These are phyloP conservation scores for Oenanthe melanoleuca DNA, from an alignment of 2,113 vertebrate species.

Conservation along the genomic window DNA sequence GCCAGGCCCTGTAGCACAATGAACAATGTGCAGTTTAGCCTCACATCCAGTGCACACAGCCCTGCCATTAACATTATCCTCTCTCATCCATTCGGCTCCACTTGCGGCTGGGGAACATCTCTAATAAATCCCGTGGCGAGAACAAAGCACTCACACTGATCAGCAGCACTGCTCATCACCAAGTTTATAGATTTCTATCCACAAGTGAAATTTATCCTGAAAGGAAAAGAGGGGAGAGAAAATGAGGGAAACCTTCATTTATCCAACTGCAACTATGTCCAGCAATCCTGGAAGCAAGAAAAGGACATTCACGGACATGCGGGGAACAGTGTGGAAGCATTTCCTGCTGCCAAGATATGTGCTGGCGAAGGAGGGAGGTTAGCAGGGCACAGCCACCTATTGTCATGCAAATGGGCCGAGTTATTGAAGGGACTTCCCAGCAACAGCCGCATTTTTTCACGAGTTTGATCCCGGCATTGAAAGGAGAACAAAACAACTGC, in stretches of 20 bases:
- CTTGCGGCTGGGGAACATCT: background rate
- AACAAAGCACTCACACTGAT: background rate
- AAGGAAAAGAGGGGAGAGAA: background rate
- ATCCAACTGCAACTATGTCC: background rate
- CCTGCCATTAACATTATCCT: background rate
- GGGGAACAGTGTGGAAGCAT: background rate
- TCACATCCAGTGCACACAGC: background rate
- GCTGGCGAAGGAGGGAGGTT: background rate
- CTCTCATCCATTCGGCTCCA: background rate
- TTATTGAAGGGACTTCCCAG: slow-evolving; percentile 39
- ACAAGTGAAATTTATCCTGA: background rate
- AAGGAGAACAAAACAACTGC: slow-evolving; percentile 42
- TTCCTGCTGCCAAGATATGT: slow-evolving; percentile 14
- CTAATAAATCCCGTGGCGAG: background rate
- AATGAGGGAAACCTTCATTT: background rate
- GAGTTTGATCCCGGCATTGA: slow-evolving; percentile 33
- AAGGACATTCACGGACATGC: background rate
- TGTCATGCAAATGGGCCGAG: slow-evolving; percentile 47
- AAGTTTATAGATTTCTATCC: background rate
- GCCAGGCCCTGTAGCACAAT: background rate
- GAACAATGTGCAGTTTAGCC: accelerated
- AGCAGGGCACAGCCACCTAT: background rate
- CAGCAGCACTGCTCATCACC: background rate
- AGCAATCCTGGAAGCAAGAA: background rate
- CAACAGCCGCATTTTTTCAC: slow-evolving; percentile 37